These are phyloP conservation scores for Muscina levida DNA, from an alignment of 2,888 invertebrate species.

Conservation along the genomic window DNA sequence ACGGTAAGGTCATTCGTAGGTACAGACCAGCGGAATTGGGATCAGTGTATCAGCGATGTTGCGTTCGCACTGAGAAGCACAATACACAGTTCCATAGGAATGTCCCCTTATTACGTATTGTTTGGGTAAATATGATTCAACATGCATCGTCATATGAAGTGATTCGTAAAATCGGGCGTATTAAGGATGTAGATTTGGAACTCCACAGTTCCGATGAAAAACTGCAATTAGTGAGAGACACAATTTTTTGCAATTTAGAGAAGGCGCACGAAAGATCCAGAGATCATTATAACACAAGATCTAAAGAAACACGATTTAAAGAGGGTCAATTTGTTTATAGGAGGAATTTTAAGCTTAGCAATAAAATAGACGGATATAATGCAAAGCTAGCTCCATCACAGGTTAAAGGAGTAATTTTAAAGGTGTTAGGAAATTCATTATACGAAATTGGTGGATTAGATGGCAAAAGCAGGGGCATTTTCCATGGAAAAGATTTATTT, in stretches of 20 bases:
- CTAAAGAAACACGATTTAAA: neutral
- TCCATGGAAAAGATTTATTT: too few species aligned
- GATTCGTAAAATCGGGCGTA: neutral
- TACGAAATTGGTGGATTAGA: neutral
- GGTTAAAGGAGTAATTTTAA: neutral
- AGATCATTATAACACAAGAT: neutral
- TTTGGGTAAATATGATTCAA: constrained; percentile 1
- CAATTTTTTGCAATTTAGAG: neutral
- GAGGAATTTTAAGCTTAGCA: neutral
- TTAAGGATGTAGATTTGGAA: neutral
- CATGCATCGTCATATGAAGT: neutral
- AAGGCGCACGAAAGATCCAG: neutral
- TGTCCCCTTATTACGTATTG: neutral
- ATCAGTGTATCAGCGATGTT: neutral
- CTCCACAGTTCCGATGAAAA: neutral
- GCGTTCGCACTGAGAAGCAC: neutral
- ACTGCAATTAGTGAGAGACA: neutral
- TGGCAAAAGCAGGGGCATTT: too few species aligned
- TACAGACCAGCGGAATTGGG: neutral
- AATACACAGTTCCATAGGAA: neutral
- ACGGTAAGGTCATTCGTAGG: neutral
- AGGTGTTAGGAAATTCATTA: neutral
- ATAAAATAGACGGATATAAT: neutral
- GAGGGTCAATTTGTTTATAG: constrained; percentile 1
- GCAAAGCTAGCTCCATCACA: neutral